A percentile compares a stretch with the other conserved stretches of the same genome.
Conservation (phyloP, 2,113 vertebrate species). For the Caranx melampygus region DNA sequence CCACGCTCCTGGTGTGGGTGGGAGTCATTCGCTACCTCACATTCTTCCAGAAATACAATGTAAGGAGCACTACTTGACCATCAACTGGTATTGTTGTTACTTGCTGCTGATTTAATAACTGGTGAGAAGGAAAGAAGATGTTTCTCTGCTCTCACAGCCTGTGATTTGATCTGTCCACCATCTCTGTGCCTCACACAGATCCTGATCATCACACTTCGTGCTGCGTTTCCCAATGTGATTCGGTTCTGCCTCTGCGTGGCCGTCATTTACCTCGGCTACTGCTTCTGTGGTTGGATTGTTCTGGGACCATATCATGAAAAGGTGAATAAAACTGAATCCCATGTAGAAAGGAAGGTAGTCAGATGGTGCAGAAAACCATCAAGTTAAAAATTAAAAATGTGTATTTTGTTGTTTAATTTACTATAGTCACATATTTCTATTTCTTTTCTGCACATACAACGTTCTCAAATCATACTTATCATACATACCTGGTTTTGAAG, state of each 20-base stretch:
- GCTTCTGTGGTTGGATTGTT: constrained; percentile 99
- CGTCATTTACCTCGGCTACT: constrained; percentile 96
- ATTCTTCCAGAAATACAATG: constrained; percentile 98
- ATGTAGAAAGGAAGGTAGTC: not conserved
- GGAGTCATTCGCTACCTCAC: constrained; percentile 96
- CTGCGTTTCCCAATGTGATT: constrained; percentile 93
- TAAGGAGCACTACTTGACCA: constrained; percentile 72
- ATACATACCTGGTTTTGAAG: no score
- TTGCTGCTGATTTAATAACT: constrained; percentile 15
- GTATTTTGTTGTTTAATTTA: no score
- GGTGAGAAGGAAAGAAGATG: not conserved
- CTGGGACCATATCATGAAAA: constrained; percentile 95
- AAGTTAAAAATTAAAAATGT: not conserved
- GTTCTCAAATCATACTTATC: not conserved
- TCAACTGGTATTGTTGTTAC: not conserved
- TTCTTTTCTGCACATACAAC: not conserved
- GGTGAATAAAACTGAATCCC: constrained; percentile 74
- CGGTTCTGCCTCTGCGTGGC: constrained; percentile 96
- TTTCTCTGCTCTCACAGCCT: not conserved
- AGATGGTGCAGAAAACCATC: not conserved
- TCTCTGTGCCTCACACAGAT: constrained; percentile 81
- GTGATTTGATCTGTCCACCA: not conserved
- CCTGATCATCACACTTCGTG: constrained; percentile 91
- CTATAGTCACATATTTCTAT: not conserved
- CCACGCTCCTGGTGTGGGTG: constrained; percentile 95